Evolutionary conservation across 2,797 vertebrate species (phyloP).

Genomic region (Intellagama lesueurii): DNA sequence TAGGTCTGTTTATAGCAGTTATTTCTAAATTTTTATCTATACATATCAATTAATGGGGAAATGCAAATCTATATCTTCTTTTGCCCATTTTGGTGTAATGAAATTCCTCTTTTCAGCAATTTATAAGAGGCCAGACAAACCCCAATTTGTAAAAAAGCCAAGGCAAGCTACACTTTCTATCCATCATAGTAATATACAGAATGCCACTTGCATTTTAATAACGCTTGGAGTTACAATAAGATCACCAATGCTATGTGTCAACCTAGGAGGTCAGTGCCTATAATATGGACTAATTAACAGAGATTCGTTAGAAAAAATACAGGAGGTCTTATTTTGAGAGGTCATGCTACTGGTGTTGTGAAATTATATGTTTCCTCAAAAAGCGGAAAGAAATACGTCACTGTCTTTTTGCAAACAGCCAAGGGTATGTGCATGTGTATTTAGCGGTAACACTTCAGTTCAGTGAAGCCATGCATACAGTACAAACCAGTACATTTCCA

Average conservation of each 20-base stretch:
- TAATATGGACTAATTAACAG: background rate
- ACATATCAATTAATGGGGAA: background rate
- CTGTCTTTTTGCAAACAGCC: conserved; percentile 22
- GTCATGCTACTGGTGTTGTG: background rate
- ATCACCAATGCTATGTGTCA: background rate
- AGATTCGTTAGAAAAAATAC: conserved; percentile 9
- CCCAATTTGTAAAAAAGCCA: background rate
- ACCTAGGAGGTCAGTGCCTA: background rate
- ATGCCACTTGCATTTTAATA: background rate
- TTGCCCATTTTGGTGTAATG: background rate
- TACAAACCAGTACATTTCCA: conserved; percentile 80
- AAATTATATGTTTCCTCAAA: background rate
- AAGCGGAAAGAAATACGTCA: conserved; percentile 6
- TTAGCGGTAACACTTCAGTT: conserved; percentile 48
- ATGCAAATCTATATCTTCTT: background rate
- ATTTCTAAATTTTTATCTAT: background rate
- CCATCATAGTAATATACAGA: background rate
- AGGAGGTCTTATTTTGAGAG: conserved; percentile 21
- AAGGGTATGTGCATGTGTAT: background rate
- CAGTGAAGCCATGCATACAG: conserved; percentile 74
- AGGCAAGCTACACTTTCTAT: background rate
- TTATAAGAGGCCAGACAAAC: background rate
- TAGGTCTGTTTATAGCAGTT: background rate
- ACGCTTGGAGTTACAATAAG: conserved; percentile 18
- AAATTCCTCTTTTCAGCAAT: background rate